phyloP scores from a whole-genome alignment of 2,797 vertebrate genomes.

The Chloroceryle amazona region DNA sequence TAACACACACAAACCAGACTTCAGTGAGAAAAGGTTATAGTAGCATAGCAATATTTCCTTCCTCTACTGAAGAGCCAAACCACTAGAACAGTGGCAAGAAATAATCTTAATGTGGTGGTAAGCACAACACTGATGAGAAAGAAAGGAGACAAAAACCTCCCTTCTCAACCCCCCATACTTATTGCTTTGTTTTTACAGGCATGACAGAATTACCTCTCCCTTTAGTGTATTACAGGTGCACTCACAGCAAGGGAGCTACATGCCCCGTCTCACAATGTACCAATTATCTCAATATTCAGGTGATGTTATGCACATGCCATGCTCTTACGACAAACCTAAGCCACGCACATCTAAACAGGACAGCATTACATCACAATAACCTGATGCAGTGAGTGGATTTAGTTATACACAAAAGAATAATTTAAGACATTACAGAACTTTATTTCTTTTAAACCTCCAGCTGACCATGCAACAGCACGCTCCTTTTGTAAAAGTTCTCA shows the following conservation, averaged over 20 bases:
- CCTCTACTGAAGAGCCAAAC: neutral
- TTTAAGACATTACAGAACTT: neutral
- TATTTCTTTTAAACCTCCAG: neutral
- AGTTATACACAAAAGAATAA: neutral
- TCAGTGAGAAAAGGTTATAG: neutral
- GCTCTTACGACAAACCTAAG: neutral
- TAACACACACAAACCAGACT: neutral
- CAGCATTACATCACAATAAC: neutral
- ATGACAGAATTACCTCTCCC: neutral
- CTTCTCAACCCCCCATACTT: neutral
- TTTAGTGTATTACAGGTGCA: neutral
- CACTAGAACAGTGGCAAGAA: neutral
- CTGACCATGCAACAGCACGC: neutral
- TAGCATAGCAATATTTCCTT: neutral
- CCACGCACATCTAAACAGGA: neutral
- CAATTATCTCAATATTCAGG: fast-evolving
- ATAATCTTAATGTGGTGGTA: neutral
- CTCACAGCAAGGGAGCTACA: fast-evolving
- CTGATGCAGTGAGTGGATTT: neutral
- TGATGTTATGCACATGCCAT: neutral
- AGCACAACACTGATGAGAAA: neutral
- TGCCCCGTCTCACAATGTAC: neutral
- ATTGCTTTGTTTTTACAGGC: neutral
- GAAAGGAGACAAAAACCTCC: neutral
- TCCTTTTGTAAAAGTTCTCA: neutral